A percentile compares a stretch with the other conserved stretches of the same genome.
phyloP scores from a whole-genome alignment of 2,888 invertebrate species.

The Coremacera marginata region DNA sequence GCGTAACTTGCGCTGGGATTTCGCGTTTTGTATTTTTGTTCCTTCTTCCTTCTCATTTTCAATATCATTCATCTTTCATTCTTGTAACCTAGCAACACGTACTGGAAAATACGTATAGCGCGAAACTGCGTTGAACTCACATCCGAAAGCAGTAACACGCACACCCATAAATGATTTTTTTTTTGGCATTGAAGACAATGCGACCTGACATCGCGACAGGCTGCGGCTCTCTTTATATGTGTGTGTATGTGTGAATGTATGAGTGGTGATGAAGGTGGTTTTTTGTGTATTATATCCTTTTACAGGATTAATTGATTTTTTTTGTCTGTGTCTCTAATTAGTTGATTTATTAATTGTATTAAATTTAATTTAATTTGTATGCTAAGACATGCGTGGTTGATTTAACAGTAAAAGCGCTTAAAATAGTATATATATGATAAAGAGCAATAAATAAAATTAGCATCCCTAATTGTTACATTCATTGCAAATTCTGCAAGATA shows the following conservation, averaged over 20 bases:
- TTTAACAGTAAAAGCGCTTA: too few species aligned
- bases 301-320: not conserved
- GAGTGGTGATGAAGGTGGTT: not conserved
- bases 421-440: too few species aligned
- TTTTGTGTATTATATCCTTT: not conserved
- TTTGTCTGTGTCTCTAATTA: not conserved
- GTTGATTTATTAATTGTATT: constrained; percentile 13
- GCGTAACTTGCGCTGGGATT: not conserved
- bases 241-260: not conserved
- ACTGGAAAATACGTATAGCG: not conserved
- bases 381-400: constrained; percentile 2
- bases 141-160: not conserved
- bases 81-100: not conserved
- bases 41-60: not conserved
- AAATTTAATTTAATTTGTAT: constrained; percentile 20
- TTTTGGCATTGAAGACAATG: constrained; percentile 14
- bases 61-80: not conserved
- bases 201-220: not conserved
- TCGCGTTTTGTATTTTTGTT: not conserved
- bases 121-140: too few species aligned
- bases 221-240: too few species aligned
- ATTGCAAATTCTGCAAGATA: too few species aligned
- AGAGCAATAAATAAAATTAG: too few species aligned
- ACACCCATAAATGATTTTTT: not conserved
- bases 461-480: too few species aligned